Percentiles rank a stretch among this genome's conserved stretches.
Evolutionary conservation across 1,140 invertebrate species (phyloP).

Genomic region (Drosophila orena): DNA sequence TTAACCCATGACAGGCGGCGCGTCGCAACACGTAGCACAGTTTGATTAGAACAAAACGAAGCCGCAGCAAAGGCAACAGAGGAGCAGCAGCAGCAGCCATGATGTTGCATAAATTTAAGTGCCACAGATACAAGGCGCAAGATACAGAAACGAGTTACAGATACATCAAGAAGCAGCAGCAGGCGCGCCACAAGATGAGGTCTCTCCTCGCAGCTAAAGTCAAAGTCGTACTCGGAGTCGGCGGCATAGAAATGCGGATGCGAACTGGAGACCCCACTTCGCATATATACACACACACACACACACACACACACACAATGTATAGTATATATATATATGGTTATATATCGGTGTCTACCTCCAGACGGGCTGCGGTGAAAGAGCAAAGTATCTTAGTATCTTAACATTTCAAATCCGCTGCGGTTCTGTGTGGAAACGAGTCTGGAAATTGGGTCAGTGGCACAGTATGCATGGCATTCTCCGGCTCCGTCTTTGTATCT

Average conservation of each 20-base stretch:
- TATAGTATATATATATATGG: constrained; percentile 7
- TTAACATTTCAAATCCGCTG: constrained; percentile 78
- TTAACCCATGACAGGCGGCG: constrained; percentile 60
- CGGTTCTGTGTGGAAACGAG: constrained; percentile 63
- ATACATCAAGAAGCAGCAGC: constrained; percentile 61
- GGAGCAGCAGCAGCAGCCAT: constrained; percentile 45
- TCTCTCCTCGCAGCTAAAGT: constrained; percentile 28
- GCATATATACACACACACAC: constrained; percentile 29
- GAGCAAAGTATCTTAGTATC: constrained; percentile 79
- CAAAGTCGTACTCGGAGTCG: constrained; percentile 23
- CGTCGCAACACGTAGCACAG: constrained; percentile 59
- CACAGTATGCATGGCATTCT: constrained; percentile 81
- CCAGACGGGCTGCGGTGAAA: constrained; percentile 70
- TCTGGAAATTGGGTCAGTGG: constrained; percentile 84
- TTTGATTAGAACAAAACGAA: constrained; percentile 78
- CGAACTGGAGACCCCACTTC: constrained; percentile 57
- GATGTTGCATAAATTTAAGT: constrained; percentile 83
- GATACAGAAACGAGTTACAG: constrained; percentile 80
- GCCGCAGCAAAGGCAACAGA: constrained; percentile 22
- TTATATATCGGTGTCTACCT: constrained; percentile 49
- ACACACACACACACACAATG: constrained; percentile 31
- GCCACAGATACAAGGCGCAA: constrained; percentile 74
- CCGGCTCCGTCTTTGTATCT: constrained; percentile 39
- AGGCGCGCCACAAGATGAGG: constrained; percentile 53
- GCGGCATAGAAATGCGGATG: constrained; percentile 78